Conservation (phyloP, 2,888 invertebrate genomes). For the Cylindroiulus punctatus region DNA sequence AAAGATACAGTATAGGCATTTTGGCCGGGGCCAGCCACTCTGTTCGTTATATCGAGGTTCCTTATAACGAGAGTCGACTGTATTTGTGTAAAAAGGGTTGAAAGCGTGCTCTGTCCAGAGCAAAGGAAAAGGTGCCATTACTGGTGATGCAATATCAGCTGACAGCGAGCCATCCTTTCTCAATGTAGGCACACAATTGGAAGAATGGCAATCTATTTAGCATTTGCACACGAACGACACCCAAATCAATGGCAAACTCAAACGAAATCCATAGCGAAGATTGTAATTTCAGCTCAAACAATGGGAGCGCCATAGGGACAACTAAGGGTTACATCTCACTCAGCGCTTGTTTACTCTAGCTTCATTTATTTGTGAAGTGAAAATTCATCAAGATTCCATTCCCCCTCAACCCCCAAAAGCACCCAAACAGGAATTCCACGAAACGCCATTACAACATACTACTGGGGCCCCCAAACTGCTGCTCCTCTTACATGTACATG, state of each 20-base stretch:
- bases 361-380: slow-evolving; percentile 41
- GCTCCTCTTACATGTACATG: background rate
- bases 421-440: background rate
- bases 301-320: slow-evolving; percentile 48
- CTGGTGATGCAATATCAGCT: slow-evolving; percentile 42
- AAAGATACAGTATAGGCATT: too few relatives aligned
- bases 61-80: background rate
- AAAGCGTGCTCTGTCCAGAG: background rate
- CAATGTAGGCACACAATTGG: slow-evolving; percentile 48
- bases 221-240: slow-evolving; percentile 46
- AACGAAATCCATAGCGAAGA: background rate
- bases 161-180: slow-evolving; percentile 49
- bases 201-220: slow-evolving; percentile 52
- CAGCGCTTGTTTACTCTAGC: slow-evolving; percentile 33
- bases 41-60: too few relatives aligned
- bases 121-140: slow-evolving; percentile 46
- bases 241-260: slow-evolving; percentile 40
- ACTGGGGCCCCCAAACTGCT: background rate
- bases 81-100: background rate
- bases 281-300: slow-evolving; percentile 51
- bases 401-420: background rate
- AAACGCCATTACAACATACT: background rate
- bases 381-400: slow-evolving; percentile 40
- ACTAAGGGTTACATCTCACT: slow-evolving; percentile 49
- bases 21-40: too few relatives aligned